Conservation (phyloP, 2,113 vertebrate genomes). For the Elachura formosa region DNA sequence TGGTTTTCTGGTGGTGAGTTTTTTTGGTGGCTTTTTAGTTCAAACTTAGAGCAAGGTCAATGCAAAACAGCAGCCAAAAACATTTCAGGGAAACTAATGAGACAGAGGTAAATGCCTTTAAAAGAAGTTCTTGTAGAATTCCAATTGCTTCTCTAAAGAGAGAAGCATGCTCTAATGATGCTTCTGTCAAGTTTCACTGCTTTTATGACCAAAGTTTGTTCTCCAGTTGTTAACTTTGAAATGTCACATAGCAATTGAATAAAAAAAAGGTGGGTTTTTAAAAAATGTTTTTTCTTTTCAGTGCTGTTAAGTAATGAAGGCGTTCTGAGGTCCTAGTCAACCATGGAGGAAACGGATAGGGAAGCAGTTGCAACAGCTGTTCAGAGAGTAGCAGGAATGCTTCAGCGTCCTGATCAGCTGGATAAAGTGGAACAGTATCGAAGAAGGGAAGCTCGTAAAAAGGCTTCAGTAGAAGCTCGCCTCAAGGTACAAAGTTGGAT, state of each 20-base stretch:
- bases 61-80: not conserved
- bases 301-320: conserved; percentile 20
- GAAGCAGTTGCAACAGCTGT: conserved; percentile 94
- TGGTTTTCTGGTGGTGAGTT: not conserved
- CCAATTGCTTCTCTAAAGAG: not conserved
- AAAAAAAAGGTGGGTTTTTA: not conserved
- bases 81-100: not conserved
- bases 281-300: not conserved
- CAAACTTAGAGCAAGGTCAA: not conserved
- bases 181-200: not conserved
- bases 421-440: conserved; percentile 98
- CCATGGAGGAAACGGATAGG: conserved; percentile 92
- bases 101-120: not conserved
- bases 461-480: conserved; percentile 94
- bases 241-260: not conserved
- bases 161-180: not conserved
- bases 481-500: conserved; percentile 78
- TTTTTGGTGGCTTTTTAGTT: not conserved
- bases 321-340: not conserved
- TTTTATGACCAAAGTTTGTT: not conserved
- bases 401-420: conserved; percentile 94
- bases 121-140: not conserved
- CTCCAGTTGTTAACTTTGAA: not conserved
- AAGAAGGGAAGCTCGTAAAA: conserved; percentile 92
- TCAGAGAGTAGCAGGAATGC: conserved; percentile 95